Percentiles rank a stretch among this genome's conserved stretches.
phyloP scores from a whole-genome alignment of 2,797 vertebrate genomes.

The Aplochiton taeniatus region DNA sequence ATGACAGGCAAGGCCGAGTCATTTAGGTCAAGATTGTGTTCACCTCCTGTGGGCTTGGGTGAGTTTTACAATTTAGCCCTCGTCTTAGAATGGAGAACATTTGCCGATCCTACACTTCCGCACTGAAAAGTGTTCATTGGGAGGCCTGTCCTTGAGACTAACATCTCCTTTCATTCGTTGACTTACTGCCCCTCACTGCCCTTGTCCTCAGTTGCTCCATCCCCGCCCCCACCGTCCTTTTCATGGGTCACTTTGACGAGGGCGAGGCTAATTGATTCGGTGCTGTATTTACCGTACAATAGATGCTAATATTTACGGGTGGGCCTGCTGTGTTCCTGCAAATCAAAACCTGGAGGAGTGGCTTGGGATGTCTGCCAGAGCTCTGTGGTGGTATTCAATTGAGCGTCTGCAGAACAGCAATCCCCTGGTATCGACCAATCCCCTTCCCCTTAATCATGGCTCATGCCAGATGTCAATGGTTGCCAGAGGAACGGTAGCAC shows the following conservation, averaged over 20 bases:
- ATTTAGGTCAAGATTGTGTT: neutral
- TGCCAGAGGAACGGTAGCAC: neutral
- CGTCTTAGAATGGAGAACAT: neutral
- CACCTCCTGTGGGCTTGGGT: neutral
- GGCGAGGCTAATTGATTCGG: slow-evolving; percentile 8
- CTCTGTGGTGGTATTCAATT: slow-evolving; percentile 12
- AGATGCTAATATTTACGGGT: slow-evolving; percentile 16
- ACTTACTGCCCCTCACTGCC: neutral
- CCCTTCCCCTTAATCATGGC: slow-evolving; percentile 18
- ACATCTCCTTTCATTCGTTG: neutral
- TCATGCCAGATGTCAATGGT: slow-evolving; percentile 4
- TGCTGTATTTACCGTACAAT: slow-evolving; percentile 10
- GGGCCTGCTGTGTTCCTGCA: neutral
- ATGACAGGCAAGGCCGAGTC: neutral
- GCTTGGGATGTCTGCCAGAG: slow-evolving; percentile 15
- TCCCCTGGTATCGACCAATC: neutral
- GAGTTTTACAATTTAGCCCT: neutral
- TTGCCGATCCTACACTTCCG: neutral
- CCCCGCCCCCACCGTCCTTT: neutral
- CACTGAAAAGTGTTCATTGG: neutral
- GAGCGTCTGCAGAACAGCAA: neutral
- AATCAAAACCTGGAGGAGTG: slow-evolving; percentile 11
- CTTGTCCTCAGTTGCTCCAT: neutral
- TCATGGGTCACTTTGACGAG: neutral
- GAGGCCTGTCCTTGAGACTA: neutral